Percentiles rank a stretch among this genome's conserved stretches.
Conservation (phyloP, 2,797 vertebrate genomes). For the Bovichtus variegatus region DNA sequence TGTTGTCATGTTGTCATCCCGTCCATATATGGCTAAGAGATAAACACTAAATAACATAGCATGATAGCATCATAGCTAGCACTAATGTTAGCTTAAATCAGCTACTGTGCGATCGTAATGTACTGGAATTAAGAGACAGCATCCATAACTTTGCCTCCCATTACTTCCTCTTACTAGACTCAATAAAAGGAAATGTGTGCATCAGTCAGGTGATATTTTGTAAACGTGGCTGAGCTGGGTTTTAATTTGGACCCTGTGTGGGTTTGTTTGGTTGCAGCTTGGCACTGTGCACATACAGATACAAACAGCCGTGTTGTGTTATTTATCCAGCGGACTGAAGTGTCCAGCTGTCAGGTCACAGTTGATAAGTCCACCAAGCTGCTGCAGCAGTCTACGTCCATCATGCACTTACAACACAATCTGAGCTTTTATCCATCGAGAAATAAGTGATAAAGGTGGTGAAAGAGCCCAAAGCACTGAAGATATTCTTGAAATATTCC, state of each 20-base stretch:
- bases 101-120: slow-evolving; percentile 4
- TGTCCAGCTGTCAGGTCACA: slow-evolving; percentile 51
- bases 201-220: slow-evolving; percentile 30
- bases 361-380: slow-evolving; percentile 30
- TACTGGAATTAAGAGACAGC: background rate
- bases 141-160: background rate
- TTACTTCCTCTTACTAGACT: slow-evolving; percentile 27
- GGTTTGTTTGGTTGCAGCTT: slow-evolving; percentile 3
- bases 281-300: slow-evolving; percentile 17
- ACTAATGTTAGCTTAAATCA: background rate
- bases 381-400: slow-evolving; percentile 33
- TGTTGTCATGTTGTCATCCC: slow-evolving; percentile 60
- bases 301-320: slow-evolving; percentile 49
- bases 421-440: background rate
- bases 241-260: slow-evolving; percentile 31
- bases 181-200: slow-evolving; percentile 9
- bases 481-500: too few relatives aligned
- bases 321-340: slow-evolving; percentile 26
- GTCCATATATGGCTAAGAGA: slow-evolving; percentile 43
- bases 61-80: slow-evolving; percentile 29
- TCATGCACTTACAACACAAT: background rate
- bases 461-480: too few relatives aligned
- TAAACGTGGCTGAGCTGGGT: slow-evolving; percentile 63
- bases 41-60: background rate
- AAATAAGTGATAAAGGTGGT: background rate